Conservation (phyloP, 2,888 invertebrate species). For the Rosalia funebris region DNA sequence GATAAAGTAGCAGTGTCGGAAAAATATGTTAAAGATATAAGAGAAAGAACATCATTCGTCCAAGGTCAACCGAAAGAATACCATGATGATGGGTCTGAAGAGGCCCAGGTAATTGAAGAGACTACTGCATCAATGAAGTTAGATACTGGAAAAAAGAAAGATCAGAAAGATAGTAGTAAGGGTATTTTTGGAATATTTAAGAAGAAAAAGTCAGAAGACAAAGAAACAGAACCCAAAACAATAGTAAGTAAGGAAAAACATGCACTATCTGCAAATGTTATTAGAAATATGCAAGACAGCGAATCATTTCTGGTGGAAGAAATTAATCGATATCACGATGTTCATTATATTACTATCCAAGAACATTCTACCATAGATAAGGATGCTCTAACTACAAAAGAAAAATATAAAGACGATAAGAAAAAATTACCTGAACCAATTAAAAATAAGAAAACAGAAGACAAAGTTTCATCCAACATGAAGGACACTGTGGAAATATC, state of each 20-base stretch:
- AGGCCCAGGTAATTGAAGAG: constrained; percentile 32
- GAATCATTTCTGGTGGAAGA: constrained; percentile 46
- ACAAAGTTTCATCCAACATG: constrained; percentile 7
- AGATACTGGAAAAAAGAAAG: not conserved
- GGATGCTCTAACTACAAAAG: constrained; percentile 10
- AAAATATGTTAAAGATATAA: constrained; percentile 22
- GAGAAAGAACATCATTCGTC: constrained; percentile 36
- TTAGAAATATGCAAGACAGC: constrained; percentile 31
- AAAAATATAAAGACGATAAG: constrained; percentile 22
- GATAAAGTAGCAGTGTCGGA: constrained; percentile 22
- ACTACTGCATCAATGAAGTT: not conserved
- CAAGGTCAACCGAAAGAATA: constrained; percentile 43
- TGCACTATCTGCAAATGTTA: constrained; percentile 35
- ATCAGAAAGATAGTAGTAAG: constrained; percentile 14
- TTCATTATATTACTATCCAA: constrained; percentile 23
- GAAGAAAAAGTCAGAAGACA: constrained; percentile 28
- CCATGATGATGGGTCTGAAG: constrained; percentile 45
- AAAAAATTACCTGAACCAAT: constrained; percentile 35
- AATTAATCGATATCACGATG: constrained; percentile 44
- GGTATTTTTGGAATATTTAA: constrained; percentile 35
- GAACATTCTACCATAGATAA: not conserved
- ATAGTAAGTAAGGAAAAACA: too few species aligned
- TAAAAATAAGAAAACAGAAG: constrained; percentile 32
- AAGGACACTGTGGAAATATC: constrained; percentile 12
- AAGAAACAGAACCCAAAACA: constrained; percentile 25